phyloP scores from a whole-genome alignment of 2,113 vertebrate genomes.

The Brachyistius frenatus region DNA sequence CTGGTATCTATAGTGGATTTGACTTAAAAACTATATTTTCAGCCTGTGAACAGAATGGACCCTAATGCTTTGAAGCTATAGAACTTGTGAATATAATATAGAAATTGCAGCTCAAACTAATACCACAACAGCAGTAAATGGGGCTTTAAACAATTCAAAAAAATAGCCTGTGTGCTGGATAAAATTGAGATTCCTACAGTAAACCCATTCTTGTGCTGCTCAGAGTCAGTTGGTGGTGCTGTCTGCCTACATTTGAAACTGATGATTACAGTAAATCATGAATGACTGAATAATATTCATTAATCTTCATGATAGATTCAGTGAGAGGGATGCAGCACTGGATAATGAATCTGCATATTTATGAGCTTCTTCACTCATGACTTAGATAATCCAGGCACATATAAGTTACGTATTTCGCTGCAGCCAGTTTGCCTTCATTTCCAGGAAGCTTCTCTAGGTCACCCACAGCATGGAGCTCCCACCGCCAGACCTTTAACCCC shows the following conservation, averaged over 20 bases:
- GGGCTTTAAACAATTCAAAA: not conserved
- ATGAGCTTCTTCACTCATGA: constrained; percentile 67
- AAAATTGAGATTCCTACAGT: not conserved
- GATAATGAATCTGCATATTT: constrained; percentile 77
- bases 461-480: constrained; percentile 53
- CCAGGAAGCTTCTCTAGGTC: constrained; percentile 64
- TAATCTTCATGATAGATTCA: constrained; percentile 75
- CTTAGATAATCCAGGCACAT: constrained; percentile 70
- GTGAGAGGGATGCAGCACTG: constrained; percentile 59
- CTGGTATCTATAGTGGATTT: accelerated
- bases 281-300: constrained; percentile 69
- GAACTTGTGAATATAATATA: not conserved
- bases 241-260: constrained; percentile 44
- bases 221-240: constrained; percentile 59
- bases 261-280: constrained; percentile 27
- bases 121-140: not conserved
- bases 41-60: not conserved
- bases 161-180: not conserved
- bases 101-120: not conserved
- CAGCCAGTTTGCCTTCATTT: constrained; percentile 57
- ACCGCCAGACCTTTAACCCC: constrained; percentile 69
- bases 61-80: not conserved
- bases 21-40: not conserved
- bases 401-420: constrained; percentile 39
- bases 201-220: not conserved